Evolutionary conservation across 2,113 vertebrate genomes (phyloP).

Genomic region (Sphyrna mokarran): DNA sequence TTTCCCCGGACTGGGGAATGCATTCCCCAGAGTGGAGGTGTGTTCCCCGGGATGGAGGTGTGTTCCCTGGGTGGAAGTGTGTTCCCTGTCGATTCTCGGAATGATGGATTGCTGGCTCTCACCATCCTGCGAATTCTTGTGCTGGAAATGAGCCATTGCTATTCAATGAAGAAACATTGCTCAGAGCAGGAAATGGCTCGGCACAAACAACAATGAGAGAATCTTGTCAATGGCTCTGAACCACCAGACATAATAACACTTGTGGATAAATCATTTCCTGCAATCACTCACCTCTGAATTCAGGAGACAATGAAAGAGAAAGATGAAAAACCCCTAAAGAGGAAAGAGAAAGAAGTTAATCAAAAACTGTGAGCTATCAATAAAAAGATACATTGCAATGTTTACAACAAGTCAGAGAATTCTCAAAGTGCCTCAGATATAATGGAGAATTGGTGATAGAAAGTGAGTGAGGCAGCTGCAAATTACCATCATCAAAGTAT

Average conservation of each 20-base stretch:
- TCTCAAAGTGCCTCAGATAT: background rate
- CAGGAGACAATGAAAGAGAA: constrained; percentile 93
- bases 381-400: background rate
- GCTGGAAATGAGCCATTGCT: background rate
- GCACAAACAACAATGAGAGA: background rate
- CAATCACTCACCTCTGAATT: constrained; percentile 83
- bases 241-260: background rate
- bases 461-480: too few relatives aligned
- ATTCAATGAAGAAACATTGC: too few relatives aligned
- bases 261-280: too few relatives aligned
- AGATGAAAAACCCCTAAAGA: constrained; percentile 89
- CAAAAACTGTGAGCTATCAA: background rate
- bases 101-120: too few relatives aligned
- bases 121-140: too few relatives aligned
- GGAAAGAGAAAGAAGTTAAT: constrained; percentile 37
- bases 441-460: background rate
- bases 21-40: too few relatives aligned
- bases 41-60: too few relatives aligned
- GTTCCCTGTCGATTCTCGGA: too few relatives aligned
- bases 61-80: too few relatives aligned
- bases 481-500: background rate
- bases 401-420: background rate
- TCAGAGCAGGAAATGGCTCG: background rate
- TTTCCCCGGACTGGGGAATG: too few relatives aligned
- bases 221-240: background rate